Base-by-base conservation (phyloP, 2,113 vertebrate genomes). In the Anarrhichthys ocellatus region DNA sequence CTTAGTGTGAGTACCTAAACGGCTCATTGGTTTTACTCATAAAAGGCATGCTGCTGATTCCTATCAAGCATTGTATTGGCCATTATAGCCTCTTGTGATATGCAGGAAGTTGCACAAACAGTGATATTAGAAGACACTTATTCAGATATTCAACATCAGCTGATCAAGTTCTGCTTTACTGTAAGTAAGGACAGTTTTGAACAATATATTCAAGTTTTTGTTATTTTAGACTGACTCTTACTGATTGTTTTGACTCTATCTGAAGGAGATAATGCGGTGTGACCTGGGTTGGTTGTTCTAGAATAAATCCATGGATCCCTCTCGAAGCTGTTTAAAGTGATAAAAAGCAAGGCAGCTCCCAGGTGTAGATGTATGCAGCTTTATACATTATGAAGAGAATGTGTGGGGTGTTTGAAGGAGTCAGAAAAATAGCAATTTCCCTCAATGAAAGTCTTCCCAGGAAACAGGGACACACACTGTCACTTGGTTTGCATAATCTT, bases 1-100 rank as follows among this genome's bases (percentile, higher is more conserved):
- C 89, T 92, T 27, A 89, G 87, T 2, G 92, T 94, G 83, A 93
- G 93, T 93, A 52, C 20, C 34, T 9, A 22, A 62, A 46, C 10
- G 17, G 9, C 80, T 71, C 48, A 36, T 46, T 29, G 13, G 6
- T 52, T 78, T 71, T 2, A 0, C 40, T 77, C 75, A 24, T 71
- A 59, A 78, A 2, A 81, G 75, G 34, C 38, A 10, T 22, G 48
- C 83, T 83, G 70, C 27, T 40, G 29, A 48, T 80, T 62, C 72
- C 50, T 6, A 40, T 76, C 22, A 56, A 71, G 58, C 69, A 1
- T 65, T 72, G 59, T 63, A 62, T 46, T 32, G 62, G 64, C 18
- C 34, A 44, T 54, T 24, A 72, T 10, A 29, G 14, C 14, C 36
- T n/a, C 24, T n/a, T 54, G 1, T 62, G 27, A 50, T n/a, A 24